Percentiles rank a stretch among this genome's conserved stretches.
Conservation (phyloP, 2,888 invertebrate genomes). For the Callosobruchus maculatus region DNA sequence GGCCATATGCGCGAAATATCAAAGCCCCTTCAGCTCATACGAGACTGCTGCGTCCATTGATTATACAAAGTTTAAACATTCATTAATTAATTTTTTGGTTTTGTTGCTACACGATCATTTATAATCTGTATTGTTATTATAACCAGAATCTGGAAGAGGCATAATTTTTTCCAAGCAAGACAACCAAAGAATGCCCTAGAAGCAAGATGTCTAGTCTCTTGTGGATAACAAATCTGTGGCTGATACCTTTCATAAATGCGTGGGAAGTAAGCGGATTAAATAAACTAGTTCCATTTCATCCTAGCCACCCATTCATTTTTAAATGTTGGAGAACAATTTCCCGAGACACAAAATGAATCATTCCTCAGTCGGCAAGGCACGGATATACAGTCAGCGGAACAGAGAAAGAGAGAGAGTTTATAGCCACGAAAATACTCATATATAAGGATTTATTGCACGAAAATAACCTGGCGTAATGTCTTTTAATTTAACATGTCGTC, state of each 20-base stretch:
- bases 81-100: no score
- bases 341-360: not conserved
- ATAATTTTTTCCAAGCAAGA: no score
- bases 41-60: no score
- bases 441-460: constrained; percentile 45
- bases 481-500: constrained; percentile 46
- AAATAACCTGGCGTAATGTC: constrained; percentile 43
- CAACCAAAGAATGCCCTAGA: no score
- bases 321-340: not conserved
- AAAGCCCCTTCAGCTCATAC: no score
- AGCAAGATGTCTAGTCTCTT: not conserved
- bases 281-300: not conserved
- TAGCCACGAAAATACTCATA: constrained; percentile 43
- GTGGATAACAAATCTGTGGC: not conserved
- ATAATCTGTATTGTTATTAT: no score
- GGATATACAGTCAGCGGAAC: not conserved
- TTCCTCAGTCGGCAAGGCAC: not conserved
- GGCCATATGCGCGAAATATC: no score
- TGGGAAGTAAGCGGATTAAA: not conserved
- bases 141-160: no score
- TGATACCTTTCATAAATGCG: not conserved
- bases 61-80: no score
- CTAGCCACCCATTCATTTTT: not conserved
- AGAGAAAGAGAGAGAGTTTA: constrained; percentile 17
- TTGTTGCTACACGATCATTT: no score